Evolutionary conservation across 2,113 vertebrate species (phyloP), one percentile per base, ranked within the genome.

Genomic region (Urocolius indicus): DNA sequence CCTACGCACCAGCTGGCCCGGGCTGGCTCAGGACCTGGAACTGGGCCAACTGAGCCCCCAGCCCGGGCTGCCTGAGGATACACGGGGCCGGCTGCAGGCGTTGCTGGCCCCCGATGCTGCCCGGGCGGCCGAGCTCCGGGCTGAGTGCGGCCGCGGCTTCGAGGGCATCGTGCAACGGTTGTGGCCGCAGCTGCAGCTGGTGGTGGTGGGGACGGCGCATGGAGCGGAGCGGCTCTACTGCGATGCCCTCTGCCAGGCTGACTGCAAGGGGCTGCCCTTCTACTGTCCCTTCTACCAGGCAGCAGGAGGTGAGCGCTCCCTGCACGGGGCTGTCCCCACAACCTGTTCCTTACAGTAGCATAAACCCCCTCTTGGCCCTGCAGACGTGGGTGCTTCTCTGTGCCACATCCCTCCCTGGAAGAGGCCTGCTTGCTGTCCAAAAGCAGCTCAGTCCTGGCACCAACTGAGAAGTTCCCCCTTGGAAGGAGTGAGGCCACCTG

Each of bases 261-360:
- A 98, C 92, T 99, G 99, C 96, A 87, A 93, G 90, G 99, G 98
- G 30, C 96, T 99, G 43, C 97, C 98, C 16, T 97, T 99, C 97
- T 99, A 99, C 97, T 99, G 98, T 1, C 99, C 99, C 1, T 98
- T 99, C 87, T 99, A 99, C 10, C 90, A 83, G 34, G 97, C 96
- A 1, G 97, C 98, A 13, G 99, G 99, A 98, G 99, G 99, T 99
- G 90, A 97, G 97, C 57, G 86, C 34, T 27, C 58, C 45, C 41
- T 0, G 1, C 0, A 0, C 2, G 2, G 27, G 26, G 2, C 7
- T 58, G 71, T 71, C 36, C 59, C 61, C 24, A 1, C 1, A 2
- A 48, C 30, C 22, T 71, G 63, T 24, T 16, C 36, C 2, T 1
- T 34, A 9, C 4, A 29, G 52, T 58, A 54, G 48, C 74, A 11